A percentile compares a stretch with the other conserved stretches of the same genome.
Conservation (phyloP, 2,888 invertebrate genomes). For the Netelia melanura region DNA sequence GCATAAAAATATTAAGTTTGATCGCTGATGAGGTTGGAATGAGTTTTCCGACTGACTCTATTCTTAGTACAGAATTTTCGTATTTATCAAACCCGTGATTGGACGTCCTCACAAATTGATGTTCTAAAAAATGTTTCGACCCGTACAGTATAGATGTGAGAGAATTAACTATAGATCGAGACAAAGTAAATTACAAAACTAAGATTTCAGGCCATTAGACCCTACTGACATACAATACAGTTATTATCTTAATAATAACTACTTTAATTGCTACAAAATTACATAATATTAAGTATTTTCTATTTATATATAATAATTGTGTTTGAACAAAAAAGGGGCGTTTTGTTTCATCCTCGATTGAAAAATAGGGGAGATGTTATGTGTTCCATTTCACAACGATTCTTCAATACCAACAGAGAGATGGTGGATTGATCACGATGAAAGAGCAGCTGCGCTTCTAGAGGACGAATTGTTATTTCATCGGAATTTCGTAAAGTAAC, state of each 20-base stretch:
- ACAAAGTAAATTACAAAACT: slow-evolving; percentile 20
- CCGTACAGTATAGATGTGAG: slow-evolving; percentile 6
- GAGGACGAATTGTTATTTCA: slow-evolving; percentile 22
- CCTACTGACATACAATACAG: slow-evolving; percentile 5
- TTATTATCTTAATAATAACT: slow-evolving; percentile 58
- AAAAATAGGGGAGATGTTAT: too few species aligned
- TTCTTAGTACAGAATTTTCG: slow-evolving; percentile 7
- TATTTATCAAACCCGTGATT: not conserved
- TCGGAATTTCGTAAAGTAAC: slow-evolving; percentile 50
- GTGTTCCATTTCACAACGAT: slow-evolving; percentile 67
- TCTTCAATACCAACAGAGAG: slow-evolving; percentile 69
- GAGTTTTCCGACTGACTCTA: not conserved
- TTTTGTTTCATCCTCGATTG: not conserved
- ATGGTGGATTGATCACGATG: slow-evolving; percentile 52
- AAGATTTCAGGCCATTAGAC: not conserved
- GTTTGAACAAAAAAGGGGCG: slow-evolving; percentile 53
- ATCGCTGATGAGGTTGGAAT: not conserved
- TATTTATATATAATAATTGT: slow-evolving; percentile 72
- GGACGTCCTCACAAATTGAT: not conserved
- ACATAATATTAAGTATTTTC: slow-evolving; percentile 71
- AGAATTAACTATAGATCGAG: slow-evolving; percentile 9
- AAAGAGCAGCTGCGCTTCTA: slow-evolving; percentile 41
- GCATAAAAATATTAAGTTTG: not conserved
- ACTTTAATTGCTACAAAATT: slow-evolving; percentile 69
- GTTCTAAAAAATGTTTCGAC: slow-evolving; percentile 18